These are phyloP conservation scores for Ectobius pallidus DNA, from an alignment of 2,888 invertebrate species.

Conservation along the genomic window DNA sequence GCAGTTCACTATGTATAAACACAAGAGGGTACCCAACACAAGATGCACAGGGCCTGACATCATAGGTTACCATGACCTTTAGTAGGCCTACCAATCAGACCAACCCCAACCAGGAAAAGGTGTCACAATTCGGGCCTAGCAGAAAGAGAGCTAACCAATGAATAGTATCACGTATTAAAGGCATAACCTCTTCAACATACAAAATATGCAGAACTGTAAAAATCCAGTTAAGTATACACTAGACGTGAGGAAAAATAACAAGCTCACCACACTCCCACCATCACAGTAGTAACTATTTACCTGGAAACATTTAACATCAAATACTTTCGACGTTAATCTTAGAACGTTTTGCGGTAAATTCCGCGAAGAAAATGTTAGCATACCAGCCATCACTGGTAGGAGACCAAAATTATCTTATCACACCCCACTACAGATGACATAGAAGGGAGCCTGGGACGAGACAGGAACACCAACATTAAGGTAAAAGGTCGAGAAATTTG, in stretches of 20 bases:
- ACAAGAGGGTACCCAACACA: too few relatives aligned
- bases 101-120: too few relatives aligned
- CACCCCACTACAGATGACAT: conserved; percentile 7
- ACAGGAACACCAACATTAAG: too few relatives aligned
- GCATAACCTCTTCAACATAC: neutral
- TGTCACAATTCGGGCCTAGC: neutral
- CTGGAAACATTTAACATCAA: conserved; percentile 37
- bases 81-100: too few relatives aligned
- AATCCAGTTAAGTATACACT: neutral
- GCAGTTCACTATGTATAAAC: too few relatives aligned
- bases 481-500: too few relatives aligned
- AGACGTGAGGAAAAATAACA: neutral
- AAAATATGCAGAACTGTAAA: neutral
- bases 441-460: neutral
- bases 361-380: conserved; percentile 58
- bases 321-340: conserved; percentile 43
- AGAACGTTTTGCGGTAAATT: conserved; percentile 55
- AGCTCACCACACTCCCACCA: too few relatives aligned
- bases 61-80: too few relatives aligned
- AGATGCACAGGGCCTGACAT: too few relatives aligned
- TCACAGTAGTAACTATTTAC: too few relatives aligned
- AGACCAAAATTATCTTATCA: conserved; percentile 3
- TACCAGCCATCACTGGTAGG: conserved; percentile 54
- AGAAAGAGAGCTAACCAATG: neutral
- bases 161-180: neutral